These are phyloP conservation scores for Nothobranchius kuhntae DNA, from an alignment of 2,113 vertebrate species.

Conservation along the genomic window DNA sequence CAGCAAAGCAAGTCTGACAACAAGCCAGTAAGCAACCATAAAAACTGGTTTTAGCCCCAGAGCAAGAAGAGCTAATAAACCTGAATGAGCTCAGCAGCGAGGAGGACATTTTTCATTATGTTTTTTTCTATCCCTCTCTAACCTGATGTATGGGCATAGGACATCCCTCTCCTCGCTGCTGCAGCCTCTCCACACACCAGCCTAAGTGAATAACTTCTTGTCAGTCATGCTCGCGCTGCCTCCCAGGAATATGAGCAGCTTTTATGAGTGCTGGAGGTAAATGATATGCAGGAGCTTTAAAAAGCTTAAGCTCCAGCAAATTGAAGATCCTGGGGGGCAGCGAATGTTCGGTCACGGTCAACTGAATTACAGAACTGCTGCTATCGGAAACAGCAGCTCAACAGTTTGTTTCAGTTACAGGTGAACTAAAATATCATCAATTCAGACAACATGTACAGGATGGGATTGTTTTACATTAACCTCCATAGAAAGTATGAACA, in stretches of 20 bases:
- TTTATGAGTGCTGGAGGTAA: constrained; percentile 34
- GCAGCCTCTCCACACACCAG: background rate
- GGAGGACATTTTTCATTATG: background rate
- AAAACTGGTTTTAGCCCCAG: no score
- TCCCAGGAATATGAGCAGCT: constrained; percentile 13
- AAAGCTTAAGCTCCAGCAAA: constrained; percentile 16
- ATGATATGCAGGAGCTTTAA: constrained; percentile 37
- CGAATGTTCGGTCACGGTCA: constrained; percentile 34
- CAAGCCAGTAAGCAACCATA: no score
- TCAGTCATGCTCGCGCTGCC: constrained; percentile 23
- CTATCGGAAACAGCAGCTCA: background rate
- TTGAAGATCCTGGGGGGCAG: constrained; percentile 26
- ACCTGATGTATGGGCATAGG: background rate
- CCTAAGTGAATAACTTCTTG: constrained; percentile 34
- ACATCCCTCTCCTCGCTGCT: background rate
- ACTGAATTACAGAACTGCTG: constrained; percentile 16
- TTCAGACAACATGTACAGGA: background rate
- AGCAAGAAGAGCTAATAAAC: no score
- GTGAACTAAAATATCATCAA: constrained; percentile 2
- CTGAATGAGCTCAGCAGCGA: no score
- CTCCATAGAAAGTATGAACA: no score
- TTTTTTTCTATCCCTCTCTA: background rate
- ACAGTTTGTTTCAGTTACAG: constrained; percentile 11
- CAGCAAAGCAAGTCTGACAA: no score
- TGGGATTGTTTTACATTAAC: background rate